These are phyloP conservation scores for Willisornis vidua DNA, from an alignment of 2,113 vertebrate genomes.

Conservation along the genomic window DNA sequence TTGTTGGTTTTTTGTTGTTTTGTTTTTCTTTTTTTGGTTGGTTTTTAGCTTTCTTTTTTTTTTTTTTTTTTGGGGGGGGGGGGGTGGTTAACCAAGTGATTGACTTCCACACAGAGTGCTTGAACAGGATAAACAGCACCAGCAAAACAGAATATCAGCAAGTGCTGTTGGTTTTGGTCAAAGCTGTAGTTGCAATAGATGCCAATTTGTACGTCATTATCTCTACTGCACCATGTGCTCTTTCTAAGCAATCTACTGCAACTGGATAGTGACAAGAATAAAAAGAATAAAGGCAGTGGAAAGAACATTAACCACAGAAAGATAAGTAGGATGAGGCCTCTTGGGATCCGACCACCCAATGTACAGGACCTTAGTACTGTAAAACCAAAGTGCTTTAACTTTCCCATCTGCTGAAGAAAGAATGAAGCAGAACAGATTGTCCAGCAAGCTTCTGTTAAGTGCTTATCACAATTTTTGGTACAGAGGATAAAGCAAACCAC, in stretches of 20 bases:
- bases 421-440: slow-evolving; percentile 18
- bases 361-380: not conserved
- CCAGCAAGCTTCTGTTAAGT: not conserved
- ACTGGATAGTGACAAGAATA: not conserved
- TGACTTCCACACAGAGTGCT: not conserved
- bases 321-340: not conserved
- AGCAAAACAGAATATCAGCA: not conserved
- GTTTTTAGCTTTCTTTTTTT: no score
- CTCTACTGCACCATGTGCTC: not conserved
- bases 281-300: not conserved
- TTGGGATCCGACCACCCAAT: not conserved
- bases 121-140: not conserved
- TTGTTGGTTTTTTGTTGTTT: not conserved
- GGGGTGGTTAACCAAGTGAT: not conserved
- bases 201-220: not conserved
- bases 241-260: not conserved
- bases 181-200: not conserved
- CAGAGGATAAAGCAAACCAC: not conserved
- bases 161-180: not conserved
- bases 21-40: not conserved
- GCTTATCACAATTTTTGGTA: not conserved
- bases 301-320: not conserved
- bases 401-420: not conserved
- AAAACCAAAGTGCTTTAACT: not conserved
- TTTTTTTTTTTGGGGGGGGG: not conserved